phyloP scores from a whole-genome alignment of 2,797 vertebrate species.

The Lepidocolaptes lacrymiger region DNA sequence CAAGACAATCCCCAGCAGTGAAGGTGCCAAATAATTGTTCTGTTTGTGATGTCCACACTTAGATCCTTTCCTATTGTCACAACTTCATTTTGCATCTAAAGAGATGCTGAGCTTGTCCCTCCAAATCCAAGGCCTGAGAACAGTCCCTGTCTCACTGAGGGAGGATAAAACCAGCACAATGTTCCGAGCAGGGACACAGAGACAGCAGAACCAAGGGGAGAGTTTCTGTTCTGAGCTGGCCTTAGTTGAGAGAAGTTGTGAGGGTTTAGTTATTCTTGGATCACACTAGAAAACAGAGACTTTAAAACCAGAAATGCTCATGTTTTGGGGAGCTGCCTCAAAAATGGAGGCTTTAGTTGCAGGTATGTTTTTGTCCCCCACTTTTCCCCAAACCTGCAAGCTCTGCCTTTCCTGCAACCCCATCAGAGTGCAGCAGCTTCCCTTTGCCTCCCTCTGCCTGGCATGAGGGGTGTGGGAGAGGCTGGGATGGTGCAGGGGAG shows the following conservation, averaged over 20 bases:
- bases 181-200: neutral
- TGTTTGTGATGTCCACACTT: neutral
- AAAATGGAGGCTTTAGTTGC: neutral
- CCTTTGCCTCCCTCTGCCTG: neutral
- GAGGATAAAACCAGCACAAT: neutral
- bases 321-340: neutral
- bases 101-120: neutral
- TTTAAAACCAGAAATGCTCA: neutral
- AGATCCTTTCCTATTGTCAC: neutral
- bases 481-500: neutral
- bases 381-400: neutral
- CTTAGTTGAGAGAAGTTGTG: neutral
- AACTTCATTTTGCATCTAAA: rapidly evolving
- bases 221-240: neutral
- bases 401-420: neutral
- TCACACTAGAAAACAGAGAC: rapidly evolving
- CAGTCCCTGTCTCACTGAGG: neutral
- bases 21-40: neutral
- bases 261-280: neutral
- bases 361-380: rapidly evolving
- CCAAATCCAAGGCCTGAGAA: no score
- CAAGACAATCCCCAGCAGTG: neutral
- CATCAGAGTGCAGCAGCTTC: neutral
- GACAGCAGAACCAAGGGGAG: neutral
- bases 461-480: neutral